Evolutionary conservation across 2,113 vertebrate genomes (phyloP), one percentile per base, ranked within the genome.

Genomic region (Pagrus major): DNA sequence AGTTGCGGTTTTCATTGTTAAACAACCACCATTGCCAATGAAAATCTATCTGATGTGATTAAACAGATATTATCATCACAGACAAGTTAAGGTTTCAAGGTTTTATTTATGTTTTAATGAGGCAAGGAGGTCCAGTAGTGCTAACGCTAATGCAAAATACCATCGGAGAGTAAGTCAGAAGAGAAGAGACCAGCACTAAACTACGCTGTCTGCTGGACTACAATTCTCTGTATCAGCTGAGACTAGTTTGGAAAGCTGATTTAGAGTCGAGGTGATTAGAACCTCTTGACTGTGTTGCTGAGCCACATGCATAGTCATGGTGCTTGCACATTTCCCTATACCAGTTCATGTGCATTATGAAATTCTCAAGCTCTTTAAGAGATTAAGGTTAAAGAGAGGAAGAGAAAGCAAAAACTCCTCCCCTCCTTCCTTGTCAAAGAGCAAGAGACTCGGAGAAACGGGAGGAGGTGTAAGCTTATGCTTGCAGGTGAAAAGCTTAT

Each of bases 331-430:
- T 83, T 75, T 59, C 29, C n/a, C 21, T 71, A 66, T 39, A 72
- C 49, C 9, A 66, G 68, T 77, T 55, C 41, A 23, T 25, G 11
- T 51, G 31, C 27, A 81, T 88, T 89, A 71, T 80, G 71, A 92
- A 86, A 87, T 89, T 80, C 75, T 82, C 81, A 90, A 86, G 89
- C 88, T 75, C 80, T 92, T 92, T 88, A 86, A 89, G 65, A 86
- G 80, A 92, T 89, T 91, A 88, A 63, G 79, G 56, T 66, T 76
- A 84, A 42, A 42, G 49, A 85, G 44, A 80, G n/a, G 51, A 72
- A 77, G 78, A 76, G 47, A 56, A 78, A 58, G 23, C 10, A 63
- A 65, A 76, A 83, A 44, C 18, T 8, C 16, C 25, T n/a, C 11
- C 25, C 46, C 47, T 29, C 59, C 16, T 27, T 18, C 23, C 35